These are phyloP conservation scores for Salmo trutta DNA, from an alignment of 2,797 vertebrate species.

Conservation along the genomic window DNA sequence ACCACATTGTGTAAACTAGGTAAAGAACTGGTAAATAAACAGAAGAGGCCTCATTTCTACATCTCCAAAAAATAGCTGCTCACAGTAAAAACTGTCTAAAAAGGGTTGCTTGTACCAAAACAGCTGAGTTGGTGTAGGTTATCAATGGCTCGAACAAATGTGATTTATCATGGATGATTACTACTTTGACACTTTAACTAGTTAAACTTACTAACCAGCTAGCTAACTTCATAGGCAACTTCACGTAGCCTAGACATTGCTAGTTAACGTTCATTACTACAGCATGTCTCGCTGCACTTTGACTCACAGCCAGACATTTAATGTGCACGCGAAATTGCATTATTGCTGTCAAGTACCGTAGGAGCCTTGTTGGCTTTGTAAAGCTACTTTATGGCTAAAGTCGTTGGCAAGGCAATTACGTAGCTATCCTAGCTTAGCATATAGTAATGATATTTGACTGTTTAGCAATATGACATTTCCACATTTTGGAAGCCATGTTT, in stretches of 20 bases:
- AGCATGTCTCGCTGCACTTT: background rate
- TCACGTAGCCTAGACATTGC: background rate
- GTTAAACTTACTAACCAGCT: too few relatives aligned
- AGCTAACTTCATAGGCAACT: background rate
- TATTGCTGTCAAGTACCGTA: background rate
- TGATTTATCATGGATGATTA: background rate
- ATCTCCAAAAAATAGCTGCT: too few relatives aligned
- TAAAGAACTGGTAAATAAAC: background rate
- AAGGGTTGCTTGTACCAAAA: background rate
- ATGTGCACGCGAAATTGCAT: background rate
- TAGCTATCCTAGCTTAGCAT: slow-evolving; percentile 29
- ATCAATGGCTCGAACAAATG: background rate
- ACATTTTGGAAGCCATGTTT: slow-evolving; percentile 61
- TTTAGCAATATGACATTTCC: slow-evolving; percentile 54
- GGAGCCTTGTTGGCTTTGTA: background rate
- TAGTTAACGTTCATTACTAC: background rate
- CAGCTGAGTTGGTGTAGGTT: background rate
- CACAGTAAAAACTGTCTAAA: too few relatives aligned
- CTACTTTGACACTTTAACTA: too few relatives aligned
- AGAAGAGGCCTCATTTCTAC: too few relatives aligned
- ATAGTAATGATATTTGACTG: slow-evolving; percentile 43
- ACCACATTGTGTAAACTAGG: background rate
- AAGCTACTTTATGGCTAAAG: background rate
- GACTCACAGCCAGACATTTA: background rate
- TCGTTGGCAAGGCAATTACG: background rate